These are phyloP conservation scores for Pristionchus mayeri DNA, from an alignment of 2,888 invertebrate species.

Conservation along the genomic window DNA sequence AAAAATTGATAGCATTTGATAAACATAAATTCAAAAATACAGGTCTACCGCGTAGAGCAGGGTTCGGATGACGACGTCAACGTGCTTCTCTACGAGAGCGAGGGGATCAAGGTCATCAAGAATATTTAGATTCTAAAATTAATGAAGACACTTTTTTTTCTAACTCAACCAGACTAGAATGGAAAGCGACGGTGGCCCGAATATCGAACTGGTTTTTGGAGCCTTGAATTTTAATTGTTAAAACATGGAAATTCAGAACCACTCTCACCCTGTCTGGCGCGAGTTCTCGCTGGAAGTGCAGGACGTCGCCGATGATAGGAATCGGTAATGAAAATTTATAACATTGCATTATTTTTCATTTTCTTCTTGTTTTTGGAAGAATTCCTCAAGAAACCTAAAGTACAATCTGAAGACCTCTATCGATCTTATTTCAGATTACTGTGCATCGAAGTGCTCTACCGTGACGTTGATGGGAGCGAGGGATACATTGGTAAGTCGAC, in stretches of 20 bases:
- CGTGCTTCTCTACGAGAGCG: constrained; percentile 63
- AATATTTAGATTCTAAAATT: too few relatives aligned
- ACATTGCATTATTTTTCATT: neutral
- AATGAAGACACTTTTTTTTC: neutral
- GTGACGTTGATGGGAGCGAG: constrained; percentile 65
- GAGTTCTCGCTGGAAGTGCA: constrained; percentile 63
- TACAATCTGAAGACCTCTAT: too few relatives aligned
- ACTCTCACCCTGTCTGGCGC: constrained; percentile 66
- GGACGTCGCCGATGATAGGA: constrained; percentile 66
- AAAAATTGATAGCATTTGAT: too few relatives aligned
- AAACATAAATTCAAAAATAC: too few relatives aligned
- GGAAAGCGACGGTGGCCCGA: neutral
- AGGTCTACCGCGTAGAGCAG: constrained; percentile 66
- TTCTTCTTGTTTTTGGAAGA: too few relatives aligned
- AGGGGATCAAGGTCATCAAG: constrained; percentile 57
- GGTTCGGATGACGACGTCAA: constrained; percentile 60
- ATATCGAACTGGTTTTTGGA: too few relatives aligned
- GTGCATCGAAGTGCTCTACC: constrained; percentile 64
- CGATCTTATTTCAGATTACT: constrained; percentile 53
- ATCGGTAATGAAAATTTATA: constrained; percentile 52
- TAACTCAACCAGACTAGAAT: neutral
- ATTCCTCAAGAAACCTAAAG: too few relatives aligned
- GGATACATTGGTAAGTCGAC: constrained; percentile 58
- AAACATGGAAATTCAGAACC: constrained; percentile 52
- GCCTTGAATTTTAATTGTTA: neutral